Evolutionary conservation across 1,140 invertebrate species (phyloP).

Genomic region (Belonocnema kinseyi): DNA sequence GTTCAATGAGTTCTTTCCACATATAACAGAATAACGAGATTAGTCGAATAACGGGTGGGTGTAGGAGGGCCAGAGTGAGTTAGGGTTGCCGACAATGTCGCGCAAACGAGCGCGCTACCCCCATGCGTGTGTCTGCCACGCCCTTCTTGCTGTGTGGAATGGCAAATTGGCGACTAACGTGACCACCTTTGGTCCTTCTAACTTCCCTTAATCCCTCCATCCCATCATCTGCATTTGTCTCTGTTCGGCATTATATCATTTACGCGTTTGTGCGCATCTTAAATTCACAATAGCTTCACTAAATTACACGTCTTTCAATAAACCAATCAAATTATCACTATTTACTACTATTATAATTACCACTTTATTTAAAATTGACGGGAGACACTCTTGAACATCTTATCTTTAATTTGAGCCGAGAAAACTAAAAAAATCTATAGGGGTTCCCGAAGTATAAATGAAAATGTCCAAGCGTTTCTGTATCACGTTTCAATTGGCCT

Average conservation of each 20-base stretch:
- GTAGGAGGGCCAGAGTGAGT: conserved; percentile 36
- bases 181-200: conserved; percentile 20
- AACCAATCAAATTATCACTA: too few species aligned
- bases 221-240: neutral
- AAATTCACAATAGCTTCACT: too few species aligned
- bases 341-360: too few species aligned
- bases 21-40: conserved; percentile 47
- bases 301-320: too few species aligned
- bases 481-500: too few species aligned
- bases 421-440: too few species aligned
- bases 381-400: too few species aligned
- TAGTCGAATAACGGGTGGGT: conserved; percentile 33
- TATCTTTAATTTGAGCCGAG: too few species aligned
- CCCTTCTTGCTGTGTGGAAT: conserved; percentile 61
- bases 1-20: conserved; percentile 40
- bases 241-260: neutral
- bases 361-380: too few species aligned
- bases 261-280: too few species aligned
- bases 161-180: conserved; percentile 58
- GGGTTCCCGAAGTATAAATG: too few species aligned
- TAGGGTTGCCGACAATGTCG: conserved; percentile 65
- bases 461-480: too few species aligned
- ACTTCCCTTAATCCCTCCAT: neutral
- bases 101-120: conserved; percentile 63
- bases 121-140: conserved; percentile 60